A percentile compares a stretch with the other conserved stretches of the same genome.
Conservation (phyloP, 2,888 invertebrate genomes). For the Acanthoscelides obtectus region DNA sequence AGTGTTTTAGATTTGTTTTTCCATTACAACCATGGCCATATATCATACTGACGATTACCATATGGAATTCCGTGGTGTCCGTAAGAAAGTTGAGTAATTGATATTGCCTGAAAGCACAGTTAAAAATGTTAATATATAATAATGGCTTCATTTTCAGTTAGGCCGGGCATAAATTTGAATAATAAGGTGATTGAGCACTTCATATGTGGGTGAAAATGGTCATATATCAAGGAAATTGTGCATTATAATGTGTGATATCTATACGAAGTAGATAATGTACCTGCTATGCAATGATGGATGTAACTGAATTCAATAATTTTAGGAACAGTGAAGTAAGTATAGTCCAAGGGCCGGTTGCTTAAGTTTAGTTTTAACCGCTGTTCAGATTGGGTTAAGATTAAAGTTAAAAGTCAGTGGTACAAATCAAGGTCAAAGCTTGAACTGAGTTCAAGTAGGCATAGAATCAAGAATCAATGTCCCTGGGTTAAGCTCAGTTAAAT, state of each 20-base stretch:
- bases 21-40: not conserved
- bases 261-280: not conserved
- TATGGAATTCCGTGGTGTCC: not conserved
- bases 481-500: too few relatives aligned
- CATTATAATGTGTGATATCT: not conserved
- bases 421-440: too few relatives aligned
- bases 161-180: not conserved
- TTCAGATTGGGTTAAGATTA: too few relatives aligned
- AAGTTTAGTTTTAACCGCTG: too few relatives aligned
- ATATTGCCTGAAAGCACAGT: not conserved
- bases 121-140: not conserved
- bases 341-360: too few relatives aligned
- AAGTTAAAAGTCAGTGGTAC: too few relatives aligned
- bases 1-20: not conserved
- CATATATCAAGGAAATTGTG: not conserved
- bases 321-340: too few relatives aligned
- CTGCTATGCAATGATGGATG: not conserved
- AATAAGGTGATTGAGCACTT: not conserved
- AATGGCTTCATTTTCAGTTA: not conserved
- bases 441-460: too few relatives aligned
- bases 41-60: not conserved
- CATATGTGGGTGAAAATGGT: not conserved
- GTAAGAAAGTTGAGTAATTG: not conserved
- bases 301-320: not conserved
- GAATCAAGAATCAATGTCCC: too few relatives aligned